Evolutionary conservation across 2,888 invertebrate species (phyloP).

Genomic region (Leptinotarsa tumamoca): DNA sequence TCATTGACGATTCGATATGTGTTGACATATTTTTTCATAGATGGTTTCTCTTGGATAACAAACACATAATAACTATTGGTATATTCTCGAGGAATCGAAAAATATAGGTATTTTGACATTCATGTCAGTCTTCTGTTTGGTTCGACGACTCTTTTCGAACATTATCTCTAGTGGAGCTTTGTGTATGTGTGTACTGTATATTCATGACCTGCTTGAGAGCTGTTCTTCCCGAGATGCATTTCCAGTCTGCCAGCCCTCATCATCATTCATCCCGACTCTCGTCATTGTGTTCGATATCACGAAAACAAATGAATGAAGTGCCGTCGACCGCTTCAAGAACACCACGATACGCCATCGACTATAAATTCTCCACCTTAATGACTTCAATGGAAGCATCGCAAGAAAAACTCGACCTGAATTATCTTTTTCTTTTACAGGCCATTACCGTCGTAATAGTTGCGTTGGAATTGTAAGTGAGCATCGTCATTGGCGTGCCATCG

Average conservation of each 20-base stretch:
- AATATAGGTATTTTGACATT: not conserved
- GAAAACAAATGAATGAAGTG: constrained; percentile 41
- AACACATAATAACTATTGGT: no score
- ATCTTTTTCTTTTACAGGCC: constrained; percentile 40
- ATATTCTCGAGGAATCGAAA: no score
- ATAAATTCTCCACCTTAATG: constrained; percentile 37
- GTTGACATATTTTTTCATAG: no score
- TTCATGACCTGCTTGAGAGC: not conserved
- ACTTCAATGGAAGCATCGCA: constrained; percentile 32
- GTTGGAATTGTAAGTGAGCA: constrained; percentile 36
- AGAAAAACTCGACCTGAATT: constrained; percentile 38
- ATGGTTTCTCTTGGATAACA: no score
- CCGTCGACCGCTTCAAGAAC: constrained; percentile 33
- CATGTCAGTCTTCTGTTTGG: not conserved
- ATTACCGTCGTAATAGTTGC: constrained; percentile 40
- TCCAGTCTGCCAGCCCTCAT: constrained; percentile 9
- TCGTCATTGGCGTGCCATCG: constrained; percentile 14
- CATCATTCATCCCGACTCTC: constrained; percentile 36
- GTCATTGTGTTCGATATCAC: constrained; percentile 36
- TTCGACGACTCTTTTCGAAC: not conserved
- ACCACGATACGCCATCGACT: constrained; percentile 32
- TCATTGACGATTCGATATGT: no score
- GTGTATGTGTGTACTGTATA: not conserved
- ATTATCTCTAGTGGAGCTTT: not conserved
- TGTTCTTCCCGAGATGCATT: not conserved